phyloP scores from a whole-genome alignment of 1,140 invertebrate genomes.

The Bombus sibiricus region DNA sequence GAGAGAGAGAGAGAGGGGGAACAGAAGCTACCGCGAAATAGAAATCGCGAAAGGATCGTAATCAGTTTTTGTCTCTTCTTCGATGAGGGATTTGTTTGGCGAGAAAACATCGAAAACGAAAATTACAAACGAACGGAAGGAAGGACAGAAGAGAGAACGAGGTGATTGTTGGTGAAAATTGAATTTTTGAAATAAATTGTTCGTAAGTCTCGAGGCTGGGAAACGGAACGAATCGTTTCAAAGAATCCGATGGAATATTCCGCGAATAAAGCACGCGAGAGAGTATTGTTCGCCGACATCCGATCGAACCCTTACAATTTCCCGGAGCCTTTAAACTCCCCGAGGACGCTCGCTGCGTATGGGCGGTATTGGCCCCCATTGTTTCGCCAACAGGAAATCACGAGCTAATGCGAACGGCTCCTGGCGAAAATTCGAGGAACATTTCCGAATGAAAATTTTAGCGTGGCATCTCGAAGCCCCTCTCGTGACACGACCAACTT shows the following conservation, averaged over 20 bases:
- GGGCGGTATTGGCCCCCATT: constrained; percentile 25
- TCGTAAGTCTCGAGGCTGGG: neutral
- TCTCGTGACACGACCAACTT: constrained; percentile 1
- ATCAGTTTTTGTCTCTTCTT: too few species aligned
- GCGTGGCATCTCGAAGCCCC: neutral
- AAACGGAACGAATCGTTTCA: constrained; percentile 17
- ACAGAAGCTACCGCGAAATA: too few species aligned
- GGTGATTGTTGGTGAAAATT: constrained; percentile 24
- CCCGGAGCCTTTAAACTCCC: constrained; percentile 17
- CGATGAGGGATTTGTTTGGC: neutral
- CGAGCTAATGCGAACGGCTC: constrained; percentile 5
- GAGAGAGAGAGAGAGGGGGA: too few species aligned
- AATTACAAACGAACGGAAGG: neutral
- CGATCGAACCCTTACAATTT: constrained; percentile 50
- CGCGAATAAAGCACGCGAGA: neutral
- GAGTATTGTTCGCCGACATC: constrained; percentile 39
- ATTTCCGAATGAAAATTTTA: neutral
- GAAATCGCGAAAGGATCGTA: neutral
- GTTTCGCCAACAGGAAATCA: constrained; percentile 38
- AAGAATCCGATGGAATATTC: constrained; percentile 18
- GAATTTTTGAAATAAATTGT: constrained; percentile 39
- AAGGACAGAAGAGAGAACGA: too few species aligned
- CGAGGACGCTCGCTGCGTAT: neutral
- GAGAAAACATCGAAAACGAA: neutral
- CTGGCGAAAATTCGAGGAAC: neutral